Percentiles rank a stretch among this genome's conserved stretches.
phyloP scores from a whole-genome alignment of 2,797 vertebrate genomes.

The Mormyrus hasselquistii region DNA sequence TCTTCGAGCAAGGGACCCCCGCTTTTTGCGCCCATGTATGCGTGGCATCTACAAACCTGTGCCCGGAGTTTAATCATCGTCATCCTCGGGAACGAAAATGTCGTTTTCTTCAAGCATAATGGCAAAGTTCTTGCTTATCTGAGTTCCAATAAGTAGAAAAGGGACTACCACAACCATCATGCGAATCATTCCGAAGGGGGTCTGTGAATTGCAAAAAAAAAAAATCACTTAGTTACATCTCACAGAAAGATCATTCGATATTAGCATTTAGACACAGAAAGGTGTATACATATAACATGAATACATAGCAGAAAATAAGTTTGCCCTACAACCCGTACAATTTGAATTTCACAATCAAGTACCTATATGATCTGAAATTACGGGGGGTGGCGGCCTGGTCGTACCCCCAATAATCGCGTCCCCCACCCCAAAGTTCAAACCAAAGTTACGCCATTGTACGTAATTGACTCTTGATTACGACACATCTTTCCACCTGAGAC shows the following conservation, averaged over 20 bases:
- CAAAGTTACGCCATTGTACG: background rate
- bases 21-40: background rate
- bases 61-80: conserved; percentile 81
- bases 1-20: background rate
- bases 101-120: conserved; percentile 91
- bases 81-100: conserved; percentile 96
- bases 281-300: background rate
- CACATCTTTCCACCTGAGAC: background rate
- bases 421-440: background rate
- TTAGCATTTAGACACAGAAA: background rate
- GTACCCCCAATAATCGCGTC: background rate
- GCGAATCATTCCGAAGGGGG: conserved; percentile 79
- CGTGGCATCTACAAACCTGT: conserved; percentile 35
- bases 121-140: conserved; percentile 93
- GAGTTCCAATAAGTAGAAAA: conserved; percentile 87
- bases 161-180: conserved; percentile 84
- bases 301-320: background rate
- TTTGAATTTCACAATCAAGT: background rate
- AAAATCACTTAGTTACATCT: background rate
- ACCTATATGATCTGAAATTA: background rate
- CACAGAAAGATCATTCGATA: background rate
- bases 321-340: background rate
- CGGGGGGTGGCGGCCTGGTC: background rate
- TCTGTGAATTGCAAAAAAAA: conserved; percentile 53
- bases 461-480: background rate